Evolutionary conservation across 2,113 vertebrate species (phyloP).

Genomic region (Percina caprodes): DNA sequence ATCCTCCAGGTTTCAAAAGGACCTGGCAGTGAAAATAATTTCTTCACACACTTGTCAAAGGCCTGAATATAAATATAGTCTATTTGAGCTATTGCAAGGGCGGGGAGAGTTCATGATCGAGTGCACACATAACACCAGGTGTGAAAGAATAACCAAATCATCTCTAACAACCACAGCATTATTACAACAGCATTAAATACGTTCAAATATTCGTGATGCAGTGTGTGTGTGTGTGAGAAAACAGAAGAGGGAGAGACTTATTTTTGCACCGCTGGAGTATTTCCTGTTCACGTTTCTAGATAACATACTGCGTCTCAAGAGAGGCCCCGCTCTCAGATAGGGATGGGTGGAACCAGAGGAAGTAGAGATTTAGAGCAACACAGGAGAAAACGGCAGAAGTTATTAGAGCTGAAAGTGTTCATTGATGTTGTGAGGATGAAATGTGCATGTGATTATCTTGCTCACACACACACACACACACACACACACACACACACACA

Average conservation of each 20-base stretch:
- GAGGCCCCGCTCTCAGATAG: constrained; percentile 30
- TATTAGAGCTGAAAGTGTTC: constrained; percentile 10
- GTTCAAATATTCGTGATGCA: neutral
- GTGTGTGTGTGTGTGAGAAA: neutral
- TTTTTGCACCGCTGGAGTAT: constrained; percentile 41
- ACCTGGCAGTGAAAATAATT: neutral
- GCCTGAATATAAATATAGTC: no score
- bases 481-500: no score
- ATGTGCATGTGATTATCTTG: constrained; percentile 6
- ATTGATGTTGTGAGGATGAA: constrained; percentile 11
- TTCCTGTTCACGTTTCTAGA: constrained; percentile 74
- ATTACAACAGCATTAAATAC: neutral
- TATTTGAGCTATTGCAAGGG: neutral
- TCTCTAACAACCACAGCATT: neutral
- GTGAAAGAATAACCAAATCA: constrained; percentile 5
- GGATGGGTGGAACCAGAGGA: constrained; percentile 59
- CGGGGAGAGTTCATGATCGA: neutral
- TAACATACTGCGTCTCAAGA: constrained; percentile 43
- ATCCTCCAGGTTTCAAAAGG: neutral
- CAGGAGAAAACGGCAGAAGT: constrained; percentile 4
- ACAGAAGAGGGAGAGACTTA: neutral
- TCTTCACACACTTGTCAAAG: neutral
- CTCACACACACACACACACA: no score
- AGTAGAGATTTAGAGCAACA: constrained; percentile 43
- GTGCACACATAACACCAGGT: neutral